Conservation (phyloP, 2,113 vertebrate species). For the Bathybates hornii region DNA sequence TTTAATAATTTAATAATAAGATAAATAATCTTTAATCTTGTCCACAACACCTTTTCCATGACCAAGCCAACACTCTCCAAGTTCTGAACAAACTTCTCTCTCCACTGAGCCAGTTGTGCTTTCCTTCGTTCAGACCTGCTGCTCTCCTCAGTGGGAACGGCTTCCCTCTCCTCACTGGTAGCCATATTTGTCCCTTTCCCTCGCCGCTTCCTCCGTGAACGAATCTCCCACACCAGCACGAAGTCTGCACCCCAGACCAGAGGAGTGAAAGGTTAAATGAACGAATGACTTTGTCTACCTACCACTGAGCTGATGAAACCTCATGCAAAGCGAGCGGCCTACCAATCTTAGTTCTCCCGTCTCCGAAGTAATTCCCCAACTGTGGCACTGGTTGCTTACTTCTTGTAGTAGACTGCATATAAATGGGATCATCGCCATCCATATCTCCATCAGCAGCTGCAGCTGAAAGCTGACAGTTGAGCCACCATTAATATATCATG, state of each 20-base stretch:
- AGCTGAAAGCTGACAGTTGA: conserved; percentile 48
- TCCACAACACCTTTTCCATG: conserved; percentile 66
- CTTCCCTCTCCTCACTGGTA: neutral
- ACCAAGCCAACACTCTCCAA: conserved; percentile 60
- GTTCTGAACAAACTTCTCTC: conserved; percentile 69
- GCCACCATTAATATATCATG: neutral
- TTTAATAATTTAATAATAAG: neutral
- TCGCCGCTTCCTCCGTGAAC: conserved; percentile 53
- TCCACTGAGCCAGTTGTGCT: conserved; percentile 55
- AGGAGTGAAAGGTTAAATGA: neutral
- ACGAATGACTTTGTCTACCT: neutral
- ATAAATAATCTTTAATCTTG: neutral
- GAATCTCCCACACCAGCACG: conserved; percentile 76
- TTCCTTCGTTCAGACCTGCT: conserved; percentile 64
- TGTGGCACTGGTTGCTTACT: neutral
- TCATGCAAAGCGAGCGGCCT: neutral
- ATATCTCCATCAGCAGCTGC: conserved; percentile 3
- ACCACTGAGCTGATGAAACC: neutral
- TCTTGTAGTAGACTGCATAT: conserved; percentile 5
- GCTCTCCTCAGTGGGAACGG: conserved; percentile 12
- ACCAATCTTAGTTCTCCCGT: conserved; percentile 73
- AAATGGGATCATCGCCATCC: conserved; percentile 41
- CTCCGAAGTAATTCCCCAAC: conserved; percentile 70
- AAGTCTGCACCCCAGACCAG: conserved; percentile 59
- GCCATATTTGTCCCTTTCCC: conserved; percentile 15